Evolutionary conservation across 2,113 vertebrate genomes (phyloP), one percentile per base, ranked within the genome.

Genomic region (Chaetorhynchus papuensis): DNA sequence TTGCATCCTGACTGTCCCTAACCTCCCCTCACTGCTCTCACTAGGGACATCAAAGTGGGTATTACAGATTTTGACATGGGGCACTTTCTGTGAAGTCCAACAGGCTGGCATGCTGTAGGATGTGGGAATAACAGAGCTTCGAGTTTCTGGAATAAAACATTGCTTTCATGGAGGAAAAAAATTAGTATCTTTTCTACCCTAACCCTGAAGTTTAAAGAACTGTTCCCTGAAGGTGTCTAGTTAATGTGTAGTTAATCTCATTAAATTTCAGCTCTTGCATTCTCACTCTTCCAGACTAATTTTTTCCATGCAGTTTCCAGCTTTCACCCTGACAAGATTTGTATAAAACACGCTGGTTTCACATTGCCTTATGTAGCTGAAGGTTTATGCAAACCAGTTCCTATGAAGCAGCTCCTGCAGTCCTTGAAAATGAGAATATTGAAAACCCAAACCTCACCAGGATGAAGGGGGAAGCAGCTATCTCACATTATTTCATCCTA

Each of bases 11-110:
- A 22, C 39, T 2, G 2, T 35, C 45, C 33, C 64, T 41, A 11
- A 31, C n/a, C 54, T 69, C 16, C 33, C 13, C 57, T 56, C 3
- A 2, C 49, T 30, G 33, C 47, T 22, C 26, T n/a, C 35, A 11
- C 15, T 1, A 1, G 15, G 44, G n/a, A 70, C 68, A 83, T 26
- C 24, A 2, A 80, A 74, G 52, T 4, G 4, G n/a, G 4, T 23
- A 24, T 28, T 23, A 50, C 0, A 0, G 31, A 35, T 56, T 83
- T 37, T 3, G 4, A 59, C 37, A n/a, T 0, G 1, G 20, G 53
- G 35, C 53, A 28, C 45, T 13, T 81, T 28, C 44, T 27, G 41
- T 60, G 45, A 60, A 89, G 53, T 53, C 44, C 24, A 72, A n/a
- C 9, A 30, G 0, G 2, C 10, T 15, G 21, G 30, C 41, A 7